Evolutionary conservation across 2,797 vertebrate species (phyloP), one percentile per base, ranked within the genome.

Genomic region (Sorex maritimensis): DNA sequence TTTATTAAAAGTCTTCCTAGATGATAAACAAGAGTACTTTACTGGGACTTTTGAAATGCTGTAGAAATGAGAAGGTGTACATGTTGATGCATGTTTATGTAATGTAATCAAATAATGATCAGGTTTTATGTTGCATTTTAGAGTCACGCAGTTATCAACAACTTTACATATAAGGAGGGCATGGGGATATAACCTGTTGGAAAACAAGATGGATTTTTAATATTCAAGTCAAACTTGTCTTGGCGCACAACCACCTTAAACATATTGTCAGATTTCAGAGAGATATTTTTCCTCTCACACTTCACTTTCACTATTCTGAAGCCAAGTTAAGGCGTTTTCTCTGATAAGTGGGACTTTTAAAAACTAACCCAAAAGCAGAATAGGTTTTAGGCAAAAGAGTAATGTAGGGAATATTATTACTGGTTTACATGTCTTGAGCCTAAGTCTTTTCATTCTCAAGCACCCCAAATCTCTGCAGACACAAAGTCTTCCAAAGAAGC

Each of bases 231-330:
- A 68, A 77, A 49, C 30, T 84, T 90, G n/a, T 46, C 46, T 86
- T 84, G 82, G 61, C 7, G 0, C 28, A 77, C n/a, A 73, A 58
- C 72, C 61, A 71, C 38, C 9, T 81, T 92, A 74, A 72, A 94
- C 38, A 85, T 19, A 73, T 23, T 73, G 49, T 86, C 71, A 74
- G 74, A 68, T 91, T 91, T 95, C 81, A 41, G 83, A 63, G 75
- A 92, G 81, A 68, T 81, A 69, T 69, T 93, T 95, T 96, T 86
- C 55, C 63, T 81, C 72, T 80, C 81, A 88, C 46, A 73, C 65
- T 86, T 94, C 68, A 44, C 71, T 78, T 91, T 75, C 10, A 13
- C 81, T 68, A 30, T 34, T 24, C 65, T 83, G 93, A 85, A 92
- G 87, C 79, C 84, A 93, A 88, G 78, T 21, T 11, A 30, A 69